These are phyloP conservation scores for Parnassius apollo DNA, from an alignment of 2,888 invertebrate species.

Conservation along the genomic window DNA sequence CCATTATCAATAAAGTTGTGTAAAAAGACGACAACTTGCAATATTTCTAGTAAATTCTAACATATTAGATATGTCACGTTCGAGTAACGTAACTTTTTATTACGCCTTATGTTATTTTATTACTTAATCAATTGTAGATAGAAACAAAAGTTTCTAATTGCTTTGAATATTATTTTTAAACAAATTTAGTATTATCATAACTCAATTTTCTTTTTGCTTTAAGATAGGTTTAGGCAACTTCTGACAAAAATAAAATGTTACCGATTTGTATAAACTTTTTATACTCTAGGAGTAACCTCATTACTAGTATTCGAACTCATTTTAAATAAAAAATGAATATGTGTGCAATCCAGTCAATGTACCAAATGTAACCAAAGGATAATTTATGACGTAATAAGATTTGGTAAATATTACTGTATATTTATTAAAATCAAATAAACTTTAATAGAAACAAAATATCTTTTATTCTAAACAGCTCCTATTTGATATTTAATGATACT, in stretches of 20 bases:
- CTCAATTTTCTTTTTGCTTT: no score
- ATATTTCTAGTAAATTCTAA: constrained; percentile 2
- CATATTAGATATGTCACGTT: constrained; percentile 21
- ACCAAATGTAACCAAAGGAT: constrained; percentile 47
- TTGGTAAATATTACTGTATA: constrained; percentile 52
- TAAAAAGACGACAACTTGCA: background rate
- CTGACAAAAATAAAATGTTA: constrained; percentile 15
- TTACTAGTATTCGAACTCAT: constrained; percentile 34
- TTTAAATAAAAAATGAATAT: constrained; percentile 35
- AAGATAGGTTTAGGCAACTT: constrained; percentile 9
- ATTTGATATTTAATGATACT: background rate
- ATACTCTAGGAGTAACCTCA: constrained; percentile 23
- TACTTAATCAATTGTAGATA: constrained; percentile 10
- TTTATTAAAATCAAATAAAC: constrained; percentile 52
- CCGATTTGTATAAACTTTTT: constrained; percentile 17
- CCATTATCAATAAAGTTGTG: no score
- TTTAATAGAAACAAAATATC: constrained; percentile 18
- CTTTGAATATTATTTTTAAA: no score
- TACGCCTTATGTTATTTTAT: constrained; percentile 15
- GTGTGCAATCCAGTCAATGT: constrained; percentile 34
- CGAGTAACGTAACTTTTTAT: constrained; percentile 3
- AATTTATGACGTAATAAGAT: constrained; percentile 29
- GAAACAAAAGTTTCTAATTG: constrained; percentile 15
- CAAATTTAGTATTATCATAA: no score
- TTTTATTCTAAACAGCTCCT: constrained; percentile 9